Percentiles rank a stretch among this genome's conserved stretches.
These are phyloP conservation scores for Pogona vitticeps DNA, from an alignment of 2,113 vertebrate genomes.

Conservation along the genomic window DNA sequence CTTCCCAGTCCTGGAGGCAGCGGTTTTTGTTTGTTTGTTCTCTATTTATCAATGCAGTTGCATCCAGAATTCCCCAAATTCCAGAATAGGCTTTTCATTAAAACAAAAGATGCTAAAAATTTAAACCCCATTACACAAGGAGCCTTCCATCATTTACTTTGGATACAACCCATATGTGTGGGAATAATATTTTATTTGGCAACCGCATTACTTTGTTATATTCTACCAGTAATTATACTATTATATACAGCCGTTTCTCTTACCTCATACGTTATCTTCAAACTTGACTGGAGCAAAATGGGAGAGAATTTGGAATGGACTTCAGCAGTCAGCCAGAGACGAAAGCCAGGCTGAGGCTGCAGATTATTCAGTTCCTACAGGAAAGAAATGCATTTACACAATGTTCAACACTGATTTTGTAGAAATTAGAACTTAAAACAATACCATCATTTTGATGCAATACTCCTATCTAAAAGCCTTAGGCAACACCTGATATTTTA, in stretches of 20 bases:
- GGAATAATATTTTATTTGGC: too few relatives aligned
- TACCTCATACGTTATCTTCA: conserved; percentile 98
- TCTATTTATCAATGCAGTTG: too few relatives aligned
- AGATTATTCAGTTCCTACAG: conserved; percentile 90
- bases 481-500: neutral
- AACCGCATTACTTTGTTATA: too few relatives aligned
- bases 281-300: conserved; percentile 93
- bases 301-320: conserved; percentile 91
- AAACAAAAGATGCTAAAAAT: neutral
- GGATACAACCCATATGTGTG: neutral
- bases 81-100: neutral
- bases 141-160: neutral
- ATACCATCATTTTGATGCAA: neutral
- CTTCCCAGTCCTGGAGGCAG: neutral
- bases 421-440: neutral
- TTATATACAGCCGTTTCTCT: conserved; percentile 5
- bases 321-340: conserved; percentile 96
- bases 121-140: neutral
- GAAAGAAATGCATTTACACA: conserved; percentile 40
- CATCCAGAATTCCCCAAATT: neutral
- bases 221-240: neutral
- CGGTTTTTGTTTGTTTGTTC: too few relatives aligned
- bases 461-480: neutral
- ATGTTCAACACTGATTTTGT: neutral
- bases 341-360: conserved; percentile 88